Percentiles rank a stretch among this genome's conserved stretches.
Evolutionary conservation across 35 echinoderm and acorn worm species (phyloP).

Genomic region (Chiridota heheva): DNA sequence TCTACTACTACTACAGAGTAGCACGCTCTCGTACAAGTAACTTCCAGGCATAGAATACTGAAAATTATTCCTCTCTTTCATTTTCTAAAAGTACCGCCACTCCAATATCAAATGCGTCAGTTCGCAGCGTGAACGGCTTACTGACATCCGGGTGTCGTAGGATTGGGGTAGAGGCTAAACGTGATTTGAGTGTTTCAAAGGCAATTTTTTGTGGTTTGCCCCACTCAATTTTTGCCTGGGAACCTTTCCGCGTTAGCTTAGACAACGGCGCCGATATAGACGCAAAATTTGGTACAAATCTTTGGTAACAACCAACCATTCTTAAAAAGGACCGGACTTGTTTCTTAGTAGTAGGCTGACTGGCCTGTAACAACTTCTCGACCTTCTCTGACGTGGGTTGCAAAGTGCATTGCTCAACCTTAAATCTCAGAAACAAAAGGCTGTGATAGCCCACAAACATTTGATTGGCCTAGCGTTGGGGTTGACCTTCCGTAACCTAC

Average conservation of each 20-base stretch:
- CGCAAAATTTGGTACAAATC: conserved; percentile 41
- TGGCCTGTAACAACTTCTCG: background rate
- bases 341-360: conserved; percentile 26
- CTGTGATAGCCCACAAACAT: conserved; percentile 25
- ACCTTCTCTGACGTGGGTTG: conserved; percentile 25
- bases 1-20: conserved; percentile 14
- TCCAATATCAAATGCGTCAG: conserved; percentile 29
- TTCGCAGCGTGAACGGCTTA: conserved; percentile 23
- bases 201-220: conserved; percentile 29
- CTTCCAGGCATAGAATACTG: conserved; percentile 40
- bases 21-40: conserved; percentile 46
- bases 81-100: conserved; percentile 36
- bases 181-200: conserved; percentile 5
- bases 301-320: conserved; percentile 34
- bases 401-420: conserved; percentile 7
- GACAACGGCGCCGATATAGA: conserved; percentile 30
- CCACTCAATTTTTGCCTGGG: conserved; percentile 29
- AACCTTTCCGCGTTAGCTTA: conserved; percentile 2
- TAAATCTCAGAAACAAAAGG: conserved; percentile 28
- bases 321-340: conserved; percentile 55
- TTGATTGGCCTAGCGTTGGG: conserved; percentile 50
- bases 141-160: conserved; percentile 12
- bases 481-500: conserved; percentile 11
- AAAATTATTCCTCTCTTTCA: conserved; percentile 35
- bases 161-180: background rate